Evolutionary conservation across 2,113 vertebrate species (phyloP), one percentile per base, ranked within the genome.

Genomic region (Murina feae): DNA sequence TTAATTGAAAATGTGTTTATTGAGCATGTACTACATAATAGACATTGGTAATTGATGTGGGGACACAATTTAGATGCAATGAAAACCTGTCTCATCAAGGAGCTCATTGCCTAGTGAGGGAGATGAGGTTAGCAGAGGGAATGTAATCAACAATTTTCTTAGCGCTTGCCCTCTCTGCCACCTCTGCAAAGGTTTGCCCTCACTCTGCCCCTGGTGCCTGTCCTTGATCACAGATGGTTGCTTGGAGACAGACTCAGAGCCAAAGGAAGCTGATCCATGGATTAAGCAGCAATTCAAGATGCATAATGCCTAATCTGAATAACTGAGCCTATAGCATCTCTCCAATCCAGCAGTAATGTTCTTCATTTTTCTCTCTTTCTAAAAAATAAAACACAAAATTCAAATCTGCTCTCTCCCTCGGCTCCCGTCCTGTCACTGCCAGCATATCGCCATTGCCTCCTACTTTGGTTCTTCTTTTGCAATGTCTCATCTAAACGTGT

Each of bases 1-100:
- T 83, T 85, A 90, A 60, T 60, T 95, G 84, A 66, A 94, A 78
- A 68, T 66, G 21, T 68, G 28, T 91, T 94, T 91, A 78, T 68
- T 2, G 42, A 86, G 87, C 86, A 84, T 39, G 32, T 71, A n/a
- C 32, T 75, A 20, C 55, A 4, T 20, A 68, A 42, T 8, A 32
- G 78, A 37, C n/a, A 37, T 25, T 78, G n/a, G 42, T 92, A 44
- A 81, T 71, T 84, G 89, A n/a, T 49, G n/a, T 35, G 23, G 47
- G 30, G 32, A 1, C 49, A 28, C 13, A 72, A 65, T 28, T 35
- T 39, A 74, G 82, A 63, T 21, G 30, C 78, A 32, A 42, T 58
- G 51, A 74, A 92, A 49, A 47, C 47, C n/a, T 28, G 0, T 76
- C 55, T 80, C 49, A 18, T 11, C 25, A 63, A 79, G 75, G n/a